phyloP scores from a whole-genome alignment of 2,113 vertebrate species.

The Ophiodon elongatus region DNA sequence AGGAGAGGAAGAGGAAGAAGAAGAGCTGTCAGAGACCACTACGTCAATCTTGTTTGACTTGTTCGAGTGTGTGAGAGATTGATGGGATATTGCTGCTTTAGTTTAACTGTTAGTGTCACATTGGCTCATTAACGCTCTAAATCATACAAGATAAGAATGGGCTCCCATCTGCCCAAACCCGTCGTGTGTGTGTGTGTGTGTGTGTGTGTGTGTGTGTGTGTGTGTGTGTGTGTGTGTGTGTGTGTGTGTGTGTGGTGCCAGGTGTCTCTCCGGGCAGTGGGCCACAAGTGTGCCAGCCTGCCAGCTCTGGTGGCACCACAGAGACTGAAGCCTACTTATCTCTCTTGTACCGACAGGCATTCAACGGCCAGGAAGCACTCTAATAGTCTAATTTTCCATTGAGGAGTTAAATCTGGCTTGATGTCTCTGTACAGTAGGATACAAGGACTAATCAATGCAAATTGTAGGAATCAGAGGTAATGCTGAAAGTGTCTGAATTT shows the following conservation, averaged over 20 bases:
- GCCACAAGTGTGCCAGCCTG: constrained; percentile 56
- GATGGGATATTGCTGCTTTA: constrained; percentile 49
- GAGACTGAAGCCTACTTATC: constrained; percentile 54
- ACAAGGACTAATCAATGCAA: constrained; percentile 1
- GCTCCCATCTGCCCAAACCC: constrained; percentile 54
- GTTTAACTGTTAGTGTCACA: constrained; percentile 37
- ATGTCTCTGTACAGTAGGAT: background rate
- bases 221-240: constrained; percentile 21
- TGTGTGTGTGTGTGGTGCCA: constrained; percentile 47
- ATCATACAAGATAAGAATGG: constrained; percentile 39
- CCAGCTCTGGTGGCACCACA: constrained; percentile 52
- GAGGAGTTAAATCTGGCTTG: constrained; percentile 13
- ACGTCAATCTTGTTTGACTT: constrained; percentile 32
- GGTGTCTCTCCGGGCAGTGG: constrained; percentile 67
- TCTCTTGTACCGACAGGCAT: constrained; percentile 27
- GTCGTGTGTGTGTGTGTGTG: background rate
- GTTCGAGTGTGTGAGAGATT: background rate
- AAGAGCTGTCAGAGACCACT: constrained; percentile 36
- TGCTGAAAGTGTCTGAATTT: constrained; percentile 7
- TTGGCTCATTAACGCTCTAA: constrained; percentile 42
- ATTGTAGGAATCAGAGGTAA: background rate
- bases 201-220: background rate
- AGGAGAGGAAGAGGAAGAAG: constrained; percentile 1
- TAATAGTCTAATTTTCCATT: constrained; percentile 43
- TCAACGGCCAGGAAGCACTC: constrained; percentile 25